Evolutionary conservation across 1,140 invertebrate species (phyloP).

Genomic region (Hermetia illucens): DNA sequence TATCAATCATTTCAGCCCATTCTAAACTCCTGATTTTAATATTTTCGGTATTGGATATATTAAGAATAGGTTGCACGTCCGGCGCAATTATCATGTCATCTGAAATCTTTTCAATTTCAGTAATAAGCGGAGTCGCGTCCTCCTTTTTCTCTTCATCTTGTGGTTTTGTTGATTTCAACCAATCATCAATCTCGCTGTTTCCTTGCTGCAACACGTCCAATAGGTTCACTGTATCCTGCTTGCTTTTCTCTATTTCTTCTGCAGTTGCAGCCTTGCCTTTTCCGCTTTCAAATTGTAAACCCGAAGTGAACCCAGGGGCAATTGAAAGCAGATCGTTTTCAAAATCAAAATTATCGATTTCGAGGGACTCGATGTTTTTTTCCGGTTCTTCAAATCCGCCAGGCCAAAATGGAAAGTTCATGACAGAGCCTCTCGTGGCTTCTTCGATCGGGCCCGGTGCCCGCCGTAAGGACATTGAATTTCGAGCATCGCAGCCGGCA

Average conservation of each 20-base stretch:
- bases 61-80: slow-evolving; percentile 34
- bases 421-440: slow-evolving; percentile 48
- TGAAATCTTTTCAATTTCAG: slow-evolving; percentile 12
- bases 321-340: slow-evolving; percentile 41
- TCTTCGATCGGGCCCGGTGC: slow-evolving; percentile 39
- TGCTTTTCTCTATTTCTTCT: no score
- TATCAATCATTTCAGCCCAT: slow-evolving; percentile 80
- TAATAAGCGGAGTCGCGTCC: not conserved
- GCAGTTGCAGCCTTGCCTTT: not conserved
- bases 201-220: no score
- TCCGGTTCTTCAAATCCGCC: slow-evolving; percentile 53
- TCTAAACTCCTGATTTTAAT: slow-evolving; percentile 34
- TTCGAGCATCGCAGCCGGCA: slow-evolving; percentile 49
- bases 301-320: slow-evolving; percentile 47
- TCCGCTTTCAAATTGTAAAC: slow-evolving; percentile 33
- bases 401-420: slow-evolving; percentile 68
- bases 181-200: not conserved
- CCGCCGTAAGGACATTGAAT: slow-evolving; percentile 59
- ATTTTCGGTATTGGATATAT: slow-evolving; percentile 32
- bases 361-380: slow-evolving; percentile 18
- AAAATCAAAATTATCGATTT: slow-evolving; percentile 31
- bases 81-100: slow-evolving; percentile 25
- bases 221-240: no score
- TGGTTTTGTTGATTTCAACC: not conserved
- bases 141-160: not conserved